Evolutionary conservation across 1,140 invertebrate species (phyloP), one percentile per base, ranked within the genome.

Genomic region (Drosophila sechellia): DNA sequence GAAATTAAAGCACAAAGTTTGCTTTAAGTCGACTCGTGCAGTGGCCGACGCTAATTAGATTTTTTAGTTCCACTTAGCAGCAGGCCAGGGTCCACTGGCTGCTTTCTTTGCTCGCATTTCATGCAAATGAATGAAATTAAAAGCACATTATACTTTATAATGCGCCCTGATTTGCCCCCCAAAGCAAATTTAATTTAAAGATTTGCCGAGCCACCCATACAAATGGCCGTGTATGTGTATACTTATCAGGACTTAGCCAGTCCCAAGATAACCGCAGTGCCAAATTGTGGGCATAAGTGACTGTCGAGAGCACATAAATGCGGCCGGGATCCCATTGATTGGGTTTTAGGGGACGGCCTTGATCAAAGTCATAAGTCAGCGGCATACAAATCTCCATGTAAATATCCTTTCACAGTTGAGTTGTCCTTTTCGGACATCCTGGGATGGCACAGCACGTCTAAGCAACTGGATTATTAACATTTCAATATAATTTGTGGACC

Each of bases 111-210:
- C 12, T 35, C 17, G 39, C 65, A 10, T 34, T 48, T 35, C 65
- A 86, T 83, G 86, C 87, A 90, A 90, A 90, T 90, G 79, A 90
- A 90, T 90, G 86, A 86, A 90, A 90, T 90, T 90, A 90, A 83
- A 83, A 83, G 87, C 81, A 83, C 87, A 90, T 90, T 90, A 90
- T 86, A 86, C 83, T 87, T 73, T 77, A 80, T 90, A 90, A 90
- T 90, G 79, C 66, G 53, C 52, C 60, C 79, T 90, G 87, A 90
- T 90, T 90, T 86, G 87, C 70, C 64, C 66, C 61, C 59, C 34
- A 5, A 5, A 54, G 84, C 42, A 77, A 87, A 87, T 89, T 89
- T 77, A 73, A 87, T 87, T 87, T 87, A 79, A 86, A 73, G 83
- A 86, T 87, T 81, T 87, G 81, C 74, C 52, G 34, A 72, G 58